These are phyloP conservation scores for Typhlichthys eigenmanni DNA, from an alignment of 2,797 vertebrate genomes.

Conservation along the genomic window DNA sequence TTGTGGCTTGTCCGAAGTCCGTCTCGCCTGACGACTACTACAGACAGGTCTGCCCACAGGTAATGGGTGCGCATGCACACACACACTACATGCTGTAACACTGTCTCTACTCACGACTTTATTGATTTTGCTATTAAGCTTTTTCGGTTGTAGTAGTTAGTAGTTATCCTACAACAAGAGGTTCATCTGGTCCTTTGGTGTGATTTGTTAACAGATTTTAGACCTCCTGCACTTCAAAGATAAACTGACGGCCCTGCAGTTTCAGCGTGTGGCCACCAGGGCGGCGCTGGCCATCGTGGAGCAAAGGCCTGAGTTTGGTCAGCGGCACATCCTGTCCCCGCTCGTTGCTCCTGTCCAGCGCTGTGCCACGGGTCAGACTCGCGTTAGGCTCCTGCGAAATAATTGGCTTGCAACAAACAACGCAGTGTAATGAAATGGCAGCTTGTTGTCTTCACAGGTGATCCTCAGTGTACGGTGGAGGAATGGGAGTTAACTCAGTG, in stretches of 20 bases:
- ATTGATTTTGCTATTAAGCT: too few relatives aligned
- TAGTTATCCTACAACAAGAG: neutral
- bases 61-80: constrained; percentile 38
- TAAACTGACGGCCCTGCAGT: constrained; percentile 80
- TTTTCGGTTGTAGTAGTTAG: too few relatives aligned
- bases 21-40: constrained; percentile 86
- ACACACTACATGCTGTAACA: neutral
- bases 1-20: constrained; percentile 89
- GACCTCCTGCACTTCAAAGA: constrained; percentile 88
- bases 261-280: constrained; percentile 88
- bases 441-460: constrained; percentile 39
- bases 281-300: constrained; percentile 77
- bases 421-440: neutral
- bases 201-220: constrained; percentile 73
- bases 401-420: neutral
- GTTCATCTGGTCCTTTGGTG: neutral
- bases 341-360: constrained; percentile 78
- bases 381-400: too few relatives aligned
- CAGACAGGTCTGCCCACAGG: constrained; percentile 88
- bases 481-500: constrained; percentile 86
- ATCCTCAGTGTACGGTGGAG: constrained; percentile 70
- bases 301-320: constrained; percentile 78
- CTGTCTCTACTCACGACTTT: too few relatives aligned
- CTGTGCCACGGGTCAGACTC: constrained; percentile 76
- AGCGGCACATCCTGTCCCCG: constrained; percentile 79